Evolutionary conservation across 2,113 vertebrate species (phyloP), one percentile per base, ranked within the genome.

Genomic region (Rhinogobius similis): DNA sequence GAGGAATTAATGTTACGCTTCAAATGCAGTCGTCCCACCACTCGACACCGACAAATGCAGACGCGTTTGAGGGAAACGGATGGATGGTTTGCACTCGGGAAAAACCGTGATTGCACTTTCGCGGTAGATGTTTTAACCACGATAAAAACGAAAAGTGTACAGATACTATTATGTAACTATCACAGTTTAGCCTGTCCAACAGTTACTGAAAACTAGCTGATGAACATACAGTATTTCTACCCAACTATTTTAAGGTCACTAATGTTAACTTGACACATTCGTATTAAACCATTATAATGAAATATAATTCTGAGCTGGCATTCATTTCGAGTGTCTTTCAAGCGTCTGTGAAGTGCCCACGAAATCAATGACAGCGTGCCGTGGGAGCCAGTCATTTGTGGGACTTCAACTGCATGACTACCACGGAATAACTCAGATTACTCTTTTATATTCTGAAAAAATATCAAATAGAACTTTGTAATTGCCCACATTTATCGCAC

Each of bases 1-100:
- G 90, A 90, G 82, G 90, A 90, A 88, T 90, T 86, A 87, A 89
- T 83, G 85, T 88, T 90, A 83, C 78, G 80, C 72, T 76, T 89
- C 72, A 85, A 73, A 67, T 46, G 36, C 65, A 83, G 76, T 87
- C 72, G 78, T 85, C 58, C 69, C 61, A 48, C 43, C 64, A 71
- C 72, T 44, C 75, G 50, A 27, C 41, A 64, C 66, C 52, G 67
- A 73, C 72, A 68, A 43, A 73, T 81, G 70, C 73, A 72, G 79
- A 82, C 77, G 55, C 65, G 56, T 73, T 70, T 66, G 61, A 65
- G 56, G 32, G 24, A 50, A 61, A 59, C 27, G 36, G 63, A 36
- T 38, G 58, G 53, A 43, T 27, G 74, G 53, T 76, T 78, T 67
- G 79, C 67, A 44, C 43, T 44, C 0, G 13, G 11, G 43, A 44